Evolutionary conservation across 2,797 vertebrate species (phyloP), one percentile per base, ranked within the genome.

Genomic region (Aulostomus chinensis): DNA sequence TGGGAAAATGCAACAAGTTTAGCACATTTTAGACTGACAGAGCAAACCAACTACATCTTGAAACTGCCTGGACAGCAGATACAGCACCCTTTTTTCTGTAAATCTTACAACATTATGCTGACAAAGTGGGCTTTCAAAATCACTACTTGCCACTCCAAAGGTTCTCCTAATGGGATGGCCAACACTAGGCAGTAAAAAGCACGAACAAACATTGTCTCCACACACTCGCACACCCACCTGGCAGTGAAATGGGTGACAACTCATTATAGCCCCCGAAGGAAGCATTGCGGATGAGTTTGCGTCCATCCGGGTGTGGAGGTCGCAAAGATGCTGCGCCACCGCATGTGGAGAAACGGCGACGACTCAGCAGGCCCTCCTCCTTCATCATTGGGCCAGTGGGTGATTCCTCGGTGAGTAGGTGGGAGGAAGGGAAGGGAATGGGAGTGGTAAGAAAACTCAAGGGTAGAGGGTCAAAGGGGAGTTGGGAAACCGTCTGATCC

Each of bases 261-360:
- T 97, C 95, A 20, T 97, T 94, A 90, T 96, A 99, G 73, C 96
- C 97, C 61, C 97, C 96, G 48, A 99, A 99, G 1, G 96, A 99
- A 84, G 97, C 96, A 68, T 99, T 98, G 86, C 96, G 94, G 90
- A 95, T 87, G 83, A 99, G 97, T 81, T 94, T 98, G 83, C 94
- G 93, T 89, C 93, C 94, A 54, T 94, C 94, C 18, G 91, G 89
- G 83, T 93, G 92, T 12, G 92, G 80, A 51, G 93, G 91, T 81
- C 93, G 92, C 60, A 91, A 82, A 9, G 93, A 85, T 10, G 92
- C 88, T 31, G 93, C 90, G 73, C 91, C 94, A 62, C 94, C 89
- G 78, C 92, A 97, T 42, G 93, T 94, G 73, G 95, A 96, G 90
- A 97, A 98, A 66, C 96, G 94, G 55, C 94, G 94, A 17, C 93